Conservation (phyloP, 2,113 vertebrate species). For the Oreocharis arfaki region DNA sequence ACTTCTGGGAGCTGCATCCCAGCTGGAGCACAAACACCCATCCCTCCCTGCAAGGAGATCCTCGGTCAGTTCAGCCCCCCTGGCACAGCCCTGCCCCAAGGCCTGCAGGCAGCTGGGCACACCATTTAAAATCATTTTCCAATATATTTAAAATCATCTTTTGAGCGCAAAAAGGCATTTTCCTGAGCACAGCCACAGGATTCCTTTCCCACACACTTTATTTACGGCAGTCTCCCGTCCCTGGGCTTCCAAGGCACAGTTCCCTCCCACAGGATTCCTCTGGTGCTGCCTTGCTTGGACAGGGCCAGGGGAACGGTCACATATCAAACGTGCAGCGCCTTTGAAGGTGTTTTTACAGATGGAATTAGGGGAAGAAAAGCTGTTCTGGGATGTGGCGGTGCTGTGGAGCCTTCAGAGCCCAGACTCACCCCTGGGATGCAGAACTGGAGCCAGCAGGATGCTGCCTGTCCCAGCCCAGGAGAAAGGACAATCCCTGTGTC, state of each 20-base stretch:
- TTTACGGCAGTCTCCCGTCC: background rate
- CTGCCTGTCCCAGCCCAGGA: background rate
- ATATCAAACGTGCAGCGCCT: background rate
- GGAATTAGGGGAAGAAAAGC: background rate
- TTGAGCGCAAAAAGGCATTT: background rate
- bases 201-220: background rate
- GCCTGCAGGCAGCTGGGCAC: background rate
- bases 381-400: background rate
- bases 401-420: background rate
- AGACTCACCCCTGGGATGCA: background rate
- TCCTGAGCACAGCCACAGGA: background rate
- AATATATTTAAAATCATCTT: background rate
- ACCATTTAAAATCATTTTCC: accelerated
- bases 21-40: accelerated
- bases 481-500: background rate
- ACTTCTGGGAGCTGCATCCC: background rate
- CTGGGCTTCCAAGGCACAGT: background rate
- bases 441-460: background rate
- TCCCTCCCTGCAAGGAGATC: background rate
- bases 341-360: background rate
- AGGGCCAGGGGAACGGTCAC: background rate
- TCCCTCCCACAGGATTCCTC: background rate
- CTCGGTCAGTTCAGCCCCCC: background rate
- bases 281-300: background rate
- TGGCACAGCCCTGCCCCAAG: background rate